Evolutionary conservation across 2,888 invertebrate species (phyloP), one percentile per base, ranked within the genome.

Genomic region (Synergus gifuensis): DNA sequence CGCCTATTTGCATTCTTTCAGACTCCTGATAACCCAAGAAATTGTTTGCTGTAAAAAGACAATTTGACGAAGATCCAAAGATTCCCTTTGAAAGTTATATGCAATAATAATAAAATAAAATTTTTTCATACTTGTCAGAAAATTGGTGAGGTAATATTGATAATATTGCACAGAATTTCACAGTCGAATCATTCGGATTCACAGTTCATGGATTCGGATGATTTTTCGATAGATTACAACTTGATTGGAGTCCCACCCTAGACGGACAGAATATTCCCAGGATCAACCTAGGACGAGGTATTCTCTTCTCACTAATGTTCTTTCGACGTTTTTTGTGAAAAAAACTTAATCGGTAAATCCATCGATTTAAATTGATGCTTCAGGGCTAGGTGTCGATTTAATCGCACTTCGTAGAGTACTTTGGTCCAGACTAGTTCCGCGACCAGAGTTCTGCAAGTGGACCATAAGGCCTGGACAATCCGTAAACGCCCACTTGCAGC

Each of bases 401-500:
- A 81, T 83, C 80, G 80, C 69, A 81, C 49, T 67, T 28, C 76
- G 76, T 12, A 73, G 78, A 66, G 76, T 58, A 81, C 60, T 77
- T 80, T 78, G 40, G 80, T 40, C 76, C n/a, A 12, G n/a, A 54
- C 49, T 66, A 76, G 66, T 69, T 79, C 78, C 11, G 28, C 66
- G 18, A 28, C 4, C 54, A 60, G 54, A 76, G 76, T 63, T 46
- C 63, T 79, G 77, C 58, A 46, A 78, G 60, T 54, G 11, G 60
- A 12, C 18, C 12, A 4, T 60, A 11, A 22, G 60, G 73, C 22
- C 60, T 22, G 79, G 66, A 79, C 40, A 62, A 78, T 58, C 3
- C 28, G 28, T 3, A 28, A 3, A 76, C 76, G 82, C 79, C 77
- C 67, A 80, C 82, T 82, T 83, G 82, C 83, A 79, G 82, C 82